phyloP scores from a whole-genome alignment of 2,113 vertebrate genomes.

The Rhinoptilus africanus region DNA sequence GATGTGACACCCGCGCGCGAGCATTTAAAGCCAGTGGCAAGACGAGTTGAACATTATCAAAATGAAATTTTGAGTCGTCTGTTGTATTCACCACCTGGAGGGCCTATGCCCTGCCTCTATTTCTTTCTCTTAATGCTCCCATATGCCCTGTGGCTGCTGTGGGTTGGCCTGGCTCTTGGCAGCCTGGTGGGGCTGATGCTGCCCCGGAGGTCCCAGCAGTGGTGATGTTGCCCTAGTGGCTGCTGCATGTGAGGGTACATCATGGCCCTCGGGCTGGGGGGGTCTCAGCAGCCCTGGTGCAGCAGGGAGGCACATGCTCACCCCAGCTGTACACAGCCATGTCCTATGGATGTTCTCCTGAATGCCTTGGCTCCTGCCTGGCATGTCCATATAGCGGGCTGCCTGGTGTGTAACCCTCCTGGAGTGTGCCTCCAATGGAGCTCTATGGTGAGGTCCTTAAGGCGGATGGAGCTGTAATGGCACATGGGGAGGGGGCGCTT shows the following conservation, averaged over 20 bases:
- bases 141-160: neutral
- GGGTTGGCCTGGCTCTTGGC: neutral
- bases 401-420: neutral
- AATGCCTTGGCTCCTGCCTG: neutral
- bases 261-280: rapidly evolving
- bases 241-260: rapidly evolving
- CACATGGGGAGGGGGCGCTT: rapidly evolving
- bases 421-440: neutral
- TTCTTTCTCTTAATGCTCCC: neutral
- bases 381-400: neutral
- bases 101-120: neutral
- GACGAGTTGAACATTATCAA: neutral
- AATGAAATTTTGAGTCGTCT: neutral
- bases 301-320: rapidly evolving
- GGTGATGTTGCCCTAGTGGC: neutral
- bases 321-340: rapidly evolving
- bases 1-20: neutral
- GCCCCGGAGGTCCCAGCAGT: rapidly evolving
- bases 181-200: neutral
- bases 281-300: neutral
- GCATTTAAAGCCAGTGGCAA: neutral
- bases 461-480: neutral
- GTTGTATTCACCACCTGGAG: neutral
- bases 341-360: neutral
- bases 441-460: neutral